phyloP scores from a whole-genome alignment of 2,888 invertebrate species.

The Ichneumoninae sp. region DNA sequence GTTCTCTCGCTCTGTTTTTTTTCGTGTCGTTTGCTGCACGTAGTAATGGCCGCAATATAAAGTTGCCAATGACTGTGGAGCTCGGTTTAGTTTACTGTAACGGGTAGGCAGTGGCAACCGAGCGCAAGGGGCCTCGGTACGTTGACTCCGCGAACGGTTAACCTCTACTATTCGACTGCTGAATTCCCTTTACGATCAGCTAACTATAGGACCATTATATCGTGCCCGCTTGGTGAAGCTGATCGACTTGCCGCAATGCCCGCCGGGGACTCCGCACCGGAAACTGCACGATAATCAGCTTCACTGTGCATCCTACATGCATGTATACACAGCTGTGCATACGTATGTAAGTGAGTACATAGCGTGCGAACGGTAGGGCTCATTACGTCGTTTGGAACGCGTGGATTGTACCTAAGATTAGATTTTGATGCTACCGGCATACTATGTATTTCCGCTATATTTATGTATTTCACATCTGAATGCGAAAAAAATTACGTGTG shows the following conservation, averaged over 20 bases:
- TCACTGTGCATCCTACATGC: constrained; percentile 7
- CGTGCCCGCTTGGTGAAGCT: constrained; percentile 36
- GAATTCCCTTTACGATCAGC: constrained; percentile 59
- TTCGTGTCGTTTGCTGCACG: background rate
- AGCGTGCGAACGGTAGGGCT: constrained; percentile 58
- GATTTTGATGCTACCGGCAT: constrained; percentile 7
- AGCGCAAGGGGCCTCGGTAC: constrained; percentile 55
- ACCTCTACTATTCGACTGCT: constrained; percentile 48
- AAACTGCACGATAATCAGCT: constrained; percentile 50
- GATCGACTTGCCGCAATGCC: constrained; percentile 34
- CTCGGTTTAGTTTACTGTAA: constrained; percentile 8
- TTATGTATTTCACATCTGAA: background rate
- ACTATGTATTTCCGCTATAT: constrained; percentile 1
- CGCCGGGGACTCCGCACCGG: background rate
- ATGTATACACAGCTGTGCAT: constrained; percentile 1
- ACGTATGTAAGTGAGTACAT: constrained; percentile 39
- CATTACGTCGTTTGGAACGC: constrained; percentile 59
- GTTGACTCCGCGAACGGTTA: constrained; percentile 63
- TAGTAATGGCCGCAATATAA: background rate
- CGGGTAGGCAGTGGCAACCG: constrained; percentile 25
- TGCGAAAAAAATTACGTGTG: too few relatives aligned
- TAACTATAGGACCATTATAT: constrained; percentile 10
- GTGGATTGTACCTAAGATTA: constrained; percentile 45
- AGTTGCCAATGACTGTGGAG: constrained; percentile 49
- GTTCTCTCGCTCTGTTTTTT: background rate